These are phyloP conservation scores for Haliclystus octoradiatus DNA, from an alignment of 30 jellyfish, hydroid and myxozoan species.

Conservation along the genomic window DNA sequence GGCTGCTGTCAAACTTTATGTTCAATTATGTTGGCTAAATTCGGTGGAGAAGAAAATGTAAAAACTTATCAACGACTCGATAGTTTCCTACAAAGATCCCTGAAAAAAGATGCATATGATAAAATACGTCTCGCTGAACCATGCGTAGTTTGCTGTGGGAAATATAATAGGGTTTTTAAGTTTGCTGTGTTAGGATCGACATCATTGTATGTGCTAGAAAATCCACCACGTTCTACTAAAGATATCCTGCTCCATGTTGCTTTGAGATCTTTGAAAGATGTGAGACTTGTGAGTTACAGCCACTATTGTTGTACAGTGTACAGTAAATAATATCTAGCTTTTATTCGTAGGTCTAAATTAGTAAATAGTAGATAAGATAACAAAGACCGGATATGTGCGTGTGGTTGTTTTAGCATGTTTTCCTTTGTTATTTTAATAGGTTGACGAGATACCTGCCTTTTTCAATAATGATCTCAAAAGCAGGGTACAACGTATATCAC, in stretches of 20 bases:
- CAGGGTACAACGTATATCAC: neutral
- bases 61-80: neutral
- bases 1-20: too few species aligned
- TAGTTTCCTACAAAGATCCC: neutral
- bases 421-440: neutral
- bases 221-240: neutral
- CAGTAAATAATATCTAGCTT: too few species aligned
- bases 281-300: neutral
- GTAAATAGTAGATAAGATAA: too few species aligned
- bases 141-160: conserved; percentile 2
- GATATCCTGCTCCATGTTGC: neutral
- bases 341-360: too few species aligned
- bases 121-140: neutral
- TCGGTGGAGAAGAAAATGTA: neutral
- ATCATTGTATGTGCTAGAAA: neutral
- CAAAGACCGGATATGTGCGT: too few species aligned
- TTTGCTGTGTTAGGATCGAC: neutral
- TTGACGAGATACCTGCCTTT: neutral
- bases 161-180: neutral
- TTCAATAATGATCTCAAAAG: neutral
- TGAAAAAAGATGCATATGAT: neutral
- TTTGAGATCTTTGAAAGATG: neutral
- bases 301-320: too few species aligned
- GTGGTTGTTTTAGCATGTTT: too few species aligned
- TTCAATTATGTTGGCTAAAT: neutral